Conservation (phyloP, 1,140 invertebrate genomes). For the Apolygus lucorum region DNA sequence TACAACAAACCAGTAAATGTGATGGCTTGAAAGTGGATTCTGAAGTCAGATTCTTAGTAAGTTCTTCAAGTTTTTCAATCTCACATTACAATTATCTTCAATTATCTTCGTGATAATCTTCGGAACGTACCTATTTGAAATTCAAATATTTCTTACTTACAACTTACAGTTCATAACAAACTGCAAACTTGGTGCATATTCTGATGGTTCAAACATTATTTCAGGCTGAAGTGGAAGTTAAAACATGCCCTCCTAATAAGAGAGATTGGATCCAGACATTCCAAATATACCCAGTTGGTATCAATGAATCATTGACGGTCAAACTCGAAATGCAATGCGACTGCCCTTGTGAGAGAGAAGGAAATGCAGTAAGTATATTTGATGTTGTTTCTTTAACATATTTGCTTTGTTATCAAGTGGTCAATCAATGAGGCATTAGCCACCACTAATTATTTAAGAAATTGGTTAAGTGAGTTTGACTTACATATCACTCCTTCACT, state of each 20-base stretch:
- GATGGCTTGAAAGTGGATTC: constrained; percentile 56
- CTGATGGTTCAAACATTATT: constrained; percentile 26
- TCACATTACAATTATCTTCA: too few relatives aligned
- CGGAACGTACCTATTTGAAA: too few relatives aligned
- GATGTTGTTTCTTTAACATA: background rate
- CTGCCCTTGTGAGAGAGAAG: constrained; percentile 71
- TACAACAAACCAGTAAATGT: constrained; percentile 70
- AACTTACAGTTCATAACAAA: too few relatives aligned
- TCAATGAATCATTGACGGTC: constrained; percentile 75
- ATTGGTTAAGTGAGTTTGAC: too few relatives aligned
- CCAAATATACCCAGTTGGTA: constrained; percentile 84
- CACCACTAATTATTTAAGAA: too few relatives aligned
- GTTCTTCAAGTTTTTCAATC: background rate
- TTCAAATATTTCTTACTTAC: too few relatives aligned
- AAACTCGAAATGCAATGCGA: constrained; percentile 83
- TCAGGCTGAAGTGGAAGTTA: constrained; percentile 58
- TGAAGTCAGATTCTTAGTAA: constrained; percentile 25
- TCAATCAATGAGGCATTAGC: too few relatives aligned
- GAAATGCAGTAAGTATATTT: constrained; percentile 45
- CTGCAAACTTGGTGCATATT: constrained; percentile 1
- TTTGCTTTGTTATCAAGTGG: too few relatives aligned
- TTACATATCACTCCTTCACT: too few relatives aligned
- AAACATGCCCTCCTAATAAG: constrained; percentile 61
- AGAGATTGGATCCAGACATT: constrained; percentile 72
- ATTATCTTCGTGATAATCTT: too few relatives aligned